Conservation (phyloP, 2,888 invertebrate species). For the Galerucella pusilla region DNA sequence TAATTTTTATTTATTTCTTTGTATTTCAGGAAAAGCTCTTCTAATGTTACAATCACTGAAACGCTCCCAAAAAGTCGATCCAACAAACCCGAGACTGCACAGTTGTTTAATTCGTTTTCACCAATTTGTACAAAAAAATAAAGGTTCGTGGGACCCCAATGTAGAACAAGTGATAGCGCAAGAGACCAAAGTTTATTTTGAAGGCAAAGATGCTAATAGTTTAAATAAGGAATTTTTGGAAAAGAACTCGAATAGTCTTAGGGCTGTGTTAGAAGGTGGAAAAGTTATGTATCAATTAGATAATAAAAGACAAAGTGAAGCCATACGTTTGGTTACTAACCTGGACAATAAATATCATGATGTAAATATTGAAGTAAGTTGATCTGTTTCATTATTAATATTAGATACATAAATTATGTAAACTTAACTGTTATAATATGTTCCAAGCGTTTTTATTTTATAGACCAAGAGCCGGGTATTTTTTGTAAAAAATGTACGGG, state of each 20-base stretch:
- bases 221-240: constrained; percentile 79
- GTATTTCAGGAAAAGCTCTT: constrained; percentile 79
- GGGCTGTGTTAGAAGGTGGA: constrained; percentile 84
- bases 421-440: too few species aligned
- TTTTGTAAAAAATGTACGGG: too few species aligned
- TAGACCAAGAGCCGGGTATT: too few species aligned
- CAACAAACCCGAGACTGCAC: constrained; percentile 84
- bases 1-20: constrained; percentile 49
- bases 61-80: constrained; percentile 82
- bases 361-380: constrained; percentile 68
- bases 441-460: too few species aligned
- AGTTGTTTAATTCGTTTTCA: constrained; percentile 86
- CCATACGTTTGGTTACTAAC: constrained; percentile 72
- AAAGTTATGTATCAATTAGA: constrained; percentile 82
- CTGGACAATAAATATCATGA: constrained; percentile 68
- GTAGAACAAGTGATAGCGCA: constrained; percentile 67
- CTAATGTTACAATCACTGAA: constrained; percentile 97
- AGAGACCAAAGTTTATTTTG: constrained; percentile 69
- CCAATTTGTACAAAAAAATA: constrained; percentile 65
- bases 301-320: constrained; percentile 73
- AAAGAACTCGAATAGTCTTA: constrained; percentile 72
- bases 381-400: background rate
- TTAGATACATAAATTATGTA: background rate
- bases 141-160: constrained; percentile 65
- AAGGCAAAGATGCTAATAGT: constrained; percentile 70